These are phyloP conservation scores for Lepilemur septentrionalis DNA, from an alignment of 2,797 vertebrate species.

Conservation along the genomic window DNA sequence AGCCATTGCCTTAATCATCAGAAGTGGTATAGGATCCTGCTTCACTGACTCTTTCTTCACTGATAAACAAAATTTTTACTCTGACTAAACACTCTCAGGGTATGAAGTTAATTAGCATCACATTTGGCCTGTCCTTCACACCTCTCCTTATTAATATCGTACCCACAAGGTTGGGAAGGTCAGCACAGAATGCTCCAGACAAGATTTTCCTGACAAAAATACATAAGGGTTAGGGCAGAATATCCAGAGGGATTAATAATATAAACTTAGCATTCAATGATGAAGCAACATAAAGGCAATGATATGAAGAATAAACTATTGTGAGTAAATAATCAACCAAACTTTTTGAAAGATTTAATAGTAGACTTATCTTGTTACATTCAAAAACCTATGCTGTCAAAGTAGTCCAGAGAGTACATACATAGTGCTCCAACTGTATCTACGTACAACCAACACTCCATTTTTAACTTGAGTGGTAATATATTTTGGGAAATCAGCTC, in stretches of 20 bases:
- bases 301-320: background rate
- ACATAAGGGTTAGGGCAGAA: background rate
- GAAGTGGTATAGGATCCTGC: background rate
- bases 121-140: background rate
- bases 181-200: background rate
- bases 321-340: background rate
- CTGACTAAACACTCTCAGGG: background rate
- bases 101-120: background rate
- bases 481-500: too few species aligned
- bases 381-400: too few species aligned
- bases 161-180: background rate
- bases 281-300: background rate
- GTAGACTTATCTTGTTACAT: too few species aligned
- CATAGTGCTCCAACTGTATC: too few species aligned
- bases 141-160: background rate
- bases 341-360: background rate
- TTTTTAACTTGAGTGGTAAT: too few species aligned
- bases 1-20: background rate
- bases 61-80: background rate
- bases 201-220: background rate
- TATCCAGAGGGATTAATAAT: background rate
- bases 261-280: background rate
- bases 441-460: too few species aligned
- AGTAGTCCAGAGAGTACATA: too few species aligned
- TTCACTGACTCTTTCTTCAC: background rate